Percentiles rank a stretch among this genome's conserved stretches.
Conservation (phyloP, 1,140 invertebrate species). For the Heliconius hewitsoni region DNA sequence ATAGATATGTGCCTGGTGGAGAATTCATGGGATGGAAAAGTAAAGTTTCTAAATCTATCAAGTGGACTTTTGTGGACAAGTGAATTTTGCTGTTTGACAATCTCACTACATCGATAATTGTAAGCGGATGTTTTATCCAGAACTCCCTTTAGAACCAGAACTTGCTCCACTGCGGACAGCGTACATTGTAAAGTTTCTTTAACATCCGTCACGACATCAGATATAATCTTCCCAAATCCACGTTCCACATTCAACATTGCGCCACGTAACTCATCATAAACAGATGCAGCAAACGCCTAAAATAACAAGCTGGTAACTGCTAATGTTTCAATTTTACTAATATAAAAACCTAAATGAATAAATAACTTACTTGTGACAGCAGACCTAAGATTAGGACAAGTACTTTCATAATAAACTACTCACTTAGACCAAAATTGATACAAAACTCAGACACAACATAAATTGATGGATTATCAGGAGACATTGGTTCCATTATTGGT, state of each 20-base stretch:
- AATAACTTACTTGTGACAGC: constrained; percentile 46
- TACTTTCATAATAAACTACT: constrained; percentile 22
- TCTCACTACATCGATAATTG: constrained; percentile 44
- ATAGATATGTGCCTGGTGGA: constrained; percentile 21
- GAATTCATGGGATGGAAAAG: background rate
- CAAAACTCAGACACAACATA: constrained; percentile 19
- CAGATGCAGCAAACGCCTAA: constrained; percentile 50
- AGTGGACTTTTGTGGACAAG: background rate
- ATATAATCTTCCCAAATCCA: constrained; percentile 60
- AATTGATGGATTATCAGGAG: constrained; percentile 13
- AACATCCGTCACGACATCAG: constrained; percentile 61
- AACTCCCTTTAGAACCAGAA: constrained; percentile 47
- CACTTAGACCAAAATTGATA: background rate
- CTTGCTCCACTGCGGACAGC: constrained; percentile 63
- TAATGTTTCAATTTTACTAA: background rate
- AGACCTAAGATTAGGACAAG: constrained; percentile 38
- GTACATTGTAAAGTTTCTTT: constrained; percentile 64
- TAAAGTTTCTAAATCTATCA: background rate
- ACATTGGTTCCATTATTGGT: constrained; percentile 7
- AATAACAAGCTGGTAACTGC: constrained; percentile 22
- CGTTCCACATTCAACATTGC: constrained; percentile 54
- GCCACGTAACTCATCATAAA: constrained; percentile 55
- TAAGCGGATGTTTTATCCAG: constrained; percentile 44
- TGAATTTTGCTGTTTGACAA: background rate
- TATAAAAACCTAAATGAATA: background rate